These are phyloP conservation scores for Piliocolobus tephrosceles DNA, from an alignment of 2,113 vertebrate species.

Conservation along the genomic window DNA sequence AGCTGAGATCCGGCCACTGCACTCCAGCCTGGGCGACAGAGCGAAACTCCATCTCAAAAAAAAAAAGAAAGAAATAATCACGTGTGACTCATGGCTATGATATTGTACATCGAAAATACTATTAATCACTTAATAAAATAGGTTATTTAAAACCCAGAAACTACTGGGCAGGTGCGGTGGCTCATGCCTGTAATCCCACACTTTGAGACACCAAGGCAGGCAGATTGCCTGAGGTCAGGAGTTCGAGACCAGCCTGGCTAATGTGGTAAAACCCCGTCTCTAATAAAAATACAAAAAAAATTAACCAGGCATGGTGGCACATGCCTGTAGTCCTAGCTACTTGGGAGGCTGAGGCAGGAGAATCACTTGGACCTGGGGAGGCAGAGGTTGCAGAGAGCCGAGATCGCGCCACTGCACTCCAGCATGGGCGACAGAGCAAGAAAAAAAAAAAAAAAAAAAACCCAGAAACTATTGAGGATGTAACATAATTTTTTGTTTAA, in stretches of 20 bases:
- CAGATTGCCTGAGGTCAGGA: not conserved
- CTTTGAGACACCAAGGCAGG: not conserved
- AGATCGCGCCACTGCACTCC: no score
- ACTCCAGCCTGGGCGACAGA: no score
- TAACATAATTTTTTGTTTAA: not conserved
- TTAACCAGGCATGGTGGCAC: not conserved
- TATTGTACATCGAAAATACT: not conserved
- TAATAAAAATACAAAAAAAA: not conserved
- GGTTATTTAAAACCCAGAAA: not conserved
- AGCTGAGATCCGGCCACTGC: no score
- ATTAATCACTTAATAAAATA: slow-evolving; percentile 13
- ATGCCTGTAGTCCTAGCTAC: no score
- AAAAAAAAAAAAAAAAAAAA: not conserved
- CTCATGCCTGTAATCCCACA: not conserved
- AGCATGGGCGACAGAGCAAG: no score
- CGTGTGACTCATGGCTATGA: not conserved
- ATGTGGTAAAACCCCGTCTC: not conserved
- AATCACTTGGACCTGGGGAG: no score
- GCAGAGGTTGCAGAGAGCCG: no score
- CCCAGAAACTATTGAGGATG: not conserved
- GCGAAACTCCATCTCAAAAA: no score
- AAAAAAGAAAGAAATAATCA: not conserved
- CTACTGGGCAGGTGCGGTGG: not conserved
- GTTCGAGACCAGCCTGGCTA: not conserved
- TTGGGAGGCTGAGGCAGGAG: no score